These are phyloP conservation scores for Actias luna DNA, from an alignment of 2,888 invertebrate species.

Conservation along the genomic window DNA sequence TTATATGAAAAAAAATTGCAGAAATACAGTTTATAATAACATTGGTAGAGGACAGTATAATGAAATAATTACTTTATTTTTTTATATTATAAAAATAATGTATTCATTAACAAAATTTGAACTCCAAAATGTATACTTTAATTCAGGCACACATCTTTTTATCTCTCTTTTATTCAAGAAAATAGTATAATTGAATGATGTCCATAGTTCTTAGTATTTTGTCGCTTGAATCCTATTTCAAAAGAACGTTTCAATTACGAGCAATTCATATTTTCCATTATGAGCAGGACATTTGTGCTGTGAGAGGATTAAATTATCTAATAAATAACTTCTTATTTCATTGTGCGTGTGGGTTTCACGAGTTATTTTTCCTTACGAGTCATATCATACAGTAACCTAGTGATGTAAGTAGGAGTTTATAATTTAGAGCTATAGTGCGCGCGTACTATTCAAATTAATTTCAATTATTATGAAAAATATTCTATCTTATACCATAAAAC, in stretches of 20 bases:
- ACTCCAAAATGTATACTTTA: too few species aligned
- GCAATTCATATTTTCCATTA: background rate
- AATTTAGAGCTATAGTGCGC: background rate
- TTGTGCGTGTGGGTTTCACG: background rate
- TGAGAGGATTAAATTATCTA: background rate
- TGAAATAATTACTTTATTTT: too few species aligned
- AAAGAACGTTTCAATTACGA: background rate
- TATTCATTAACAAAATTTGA: too few species aligned
- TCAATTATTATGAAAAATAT: too few species aligned
- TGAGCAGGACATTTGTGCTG: background rate
- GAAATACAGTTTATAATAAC: too few species aligned
- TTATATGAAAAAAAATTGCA: too few species aligned
- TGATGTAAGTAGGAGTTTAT: background rate
- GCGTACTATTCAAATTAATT: too few species aligned
- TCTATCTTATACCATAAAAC: too few species aligned
- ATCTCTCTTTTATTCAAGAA: background rate
- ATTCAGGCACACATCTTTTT: too few species aligned
- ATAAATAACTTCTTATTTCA: conserved; percentile 7
- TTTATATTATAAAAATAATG: too few species aligned
- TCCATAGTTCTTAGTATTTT: background rate
- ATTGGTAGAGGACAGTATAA: too few species aligned
- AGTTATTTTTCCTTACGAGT: background rate
- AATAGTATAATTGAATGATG: background rate
- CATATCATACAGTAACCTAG: background rate
- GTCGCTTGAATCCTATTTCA: conserved; percentile 2